Conservation (phyloP, 64 coral and sea anemone species). For the Stichodactyla mertensii region DNA sequence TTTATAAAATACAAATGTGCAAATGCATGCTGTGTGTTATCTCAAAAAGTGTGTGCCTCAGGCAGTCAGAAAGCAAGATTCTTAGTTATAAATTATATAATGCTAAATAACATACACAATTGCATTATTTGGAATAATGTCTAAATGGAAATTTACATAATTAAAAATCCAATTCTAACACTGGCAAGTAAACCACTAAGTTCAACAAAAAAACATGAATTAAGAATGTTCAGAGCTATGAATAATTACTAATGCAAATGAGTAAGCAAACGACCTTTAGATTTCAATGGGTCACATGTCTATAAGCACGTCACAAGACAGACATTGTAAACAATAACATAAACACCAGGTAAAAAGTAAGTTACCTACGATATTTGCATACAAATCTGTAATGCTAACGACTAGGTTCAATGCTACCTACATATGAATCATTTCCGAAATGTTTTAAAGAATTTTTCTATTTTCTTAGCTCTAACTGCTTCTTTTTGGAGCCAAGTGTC, state of each 20-base stretch:
- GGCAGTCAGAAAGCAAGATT: too few species aligned
- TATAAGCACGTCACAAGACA: neutral
- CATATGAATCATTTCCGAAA: neutral
- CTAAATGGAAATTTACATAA: too few species aligned
- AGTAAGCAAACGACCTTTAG: neutral
- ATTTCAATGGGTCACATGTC: neutral
- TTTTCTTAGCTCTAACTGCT: neutral
- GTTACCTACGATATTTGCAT: neutral
- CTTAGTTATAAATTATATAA: too few species aligned
- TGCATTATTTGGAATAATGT: too few species aligned
- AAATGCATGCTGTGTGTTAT: too few species aligned
- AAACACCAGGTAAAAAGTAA: neutral
- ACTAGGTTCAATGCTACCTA: neutral
- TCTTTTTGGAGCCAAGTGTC: neutral
- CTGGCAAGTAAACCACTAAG: too few species aligned
- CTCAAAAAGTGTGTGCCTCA: too few species aligned
- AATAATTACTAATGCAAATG: neutral
- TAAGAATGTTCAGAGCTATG: too few species aligned
- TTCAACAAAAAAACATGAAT: too few species aligned
- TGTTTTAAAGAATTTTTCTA: neutral
- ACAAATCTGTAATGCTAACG: neutral
- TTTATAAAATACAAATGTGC: too few species aligned
- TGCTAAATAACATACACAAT: too few species aligned
- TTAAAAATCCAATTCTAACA: too few species aligned
- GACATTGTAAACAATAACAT: constrained; percentile 3